Base-by-base conservation (phyloP, 2,888 invertebrate genomes). In the Hirtodrosophila alboralis region DNA sequence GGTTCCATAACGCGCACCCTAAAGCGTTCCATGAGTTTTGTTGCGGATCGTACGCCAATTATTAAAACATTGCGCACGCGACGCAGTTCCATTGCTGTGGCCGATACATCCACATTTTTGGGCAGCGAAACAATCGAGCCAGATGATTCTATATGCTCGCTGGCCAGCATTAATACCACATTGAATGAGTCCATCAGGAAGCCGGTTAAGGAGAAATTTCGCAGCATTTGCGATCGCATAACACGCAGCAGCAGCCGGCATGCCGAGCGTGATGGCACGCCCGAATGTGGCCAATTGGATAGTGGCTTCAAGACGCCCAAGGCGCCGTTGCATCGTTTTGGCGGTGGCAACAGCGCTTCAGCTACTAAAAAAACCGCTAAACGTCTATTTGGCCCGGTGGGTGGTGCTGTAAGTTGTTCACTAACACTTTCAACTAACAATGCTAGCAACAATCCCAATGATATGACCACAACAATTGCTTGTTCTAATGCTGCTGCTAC, bases 1-100 rank as follows among this genome's bases (percentile, higher is more conserved):
- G 90, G 90, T 3, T 91, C 91, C 26, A 89, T 91, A 37, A 89
- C 90, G 36, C 81, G 90, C 8, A 88, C 88, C 4, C 76, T 91
- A 7, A 88, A 88, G 30, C 86, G 90, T 0, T 90, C 91, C 16
- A 89, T 91, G 83, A 91, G 90, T 51, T 91, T 91, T 72, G 90
- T 89, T 8, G 89, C 90, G 1, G 88, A 87, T 30, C 86, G 88
- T 53, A 90, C 90, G 12, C 90, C 90, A 21, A 78, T 90, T 36
- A 78, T 84, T n/a, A 89, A 86, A 45, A 87, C 75, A 1, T 9
- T 83, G 26, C 60, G 81, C 10, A 77, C 88, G 0, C 80, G 88
- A 0, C 83, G 88, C 8, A 89, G 89, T 47, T 89, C 88, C 1
- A 80, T 88, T 37, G 87, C 87, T 4, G 76, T 57, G 1, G 77